Base-by-base conservation (phyloP, 2,113 vertebrate genomes). In the Corvus cornix region DNA sequence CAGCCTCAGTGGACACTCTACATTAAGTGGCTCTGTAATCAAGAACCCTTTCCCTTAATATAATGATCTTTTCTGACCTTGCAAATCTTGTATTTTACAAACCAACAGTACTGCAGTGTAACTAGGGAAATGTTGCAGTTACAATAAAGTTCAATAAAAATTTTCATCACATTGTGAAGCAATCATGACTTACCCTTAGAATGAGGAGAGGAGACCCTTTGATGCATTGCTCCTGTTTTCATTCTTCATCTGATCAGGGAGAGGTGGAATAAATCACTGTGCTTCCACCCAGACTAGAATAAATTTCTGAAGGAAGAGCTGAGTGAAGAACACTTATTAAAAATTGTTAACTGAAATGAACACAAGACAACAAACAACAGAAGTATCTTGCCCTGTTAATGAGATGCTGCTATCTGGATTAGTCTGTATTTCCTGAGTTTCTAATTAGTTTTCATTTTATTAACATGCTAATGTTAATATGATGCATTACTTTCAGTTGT, bases 371-470 rank as follows among this genome's bases (percentile, higher is more conserved):
- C 69, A 97, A 93, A 92, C 51, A 93, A 66, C 31, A 78, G 85
- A 97, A 87, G 16, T 74, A 90, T 89, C 37, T 81, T 69, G 35
- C 37, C 48, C 48, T 88, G 53, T 55, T 96, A 96, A 97, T 95
- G 85, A 95, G 68, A 92, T 69, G 33, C 68, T 27, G 12, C 66
- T 95, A 73, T 95, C 84, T 60, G 94, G 67, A 87, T 95, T 95
- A 95, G 48, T 82, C 84, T 85, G 72, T 68, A 64, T 96, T 96
- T 95, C 67, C 70, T 95, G 56, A 91, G 95, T 96, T 97, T 94
- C 90, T 96, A 95, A 89, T 85, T 91, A 95, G 92, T 84, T 97
- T 96, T 97, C 83, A 90, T 84, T 87, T 83, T 93, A 95, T 93
- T 95, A 96, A 82, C 77, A 95, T 85, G 70, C 64, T 96, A 95